These are phyloP conservation scores for Aphis gossypii DNA, from an alignment of 1,140 invertebrate genomes.

Conservation along the genomic window DNA sequence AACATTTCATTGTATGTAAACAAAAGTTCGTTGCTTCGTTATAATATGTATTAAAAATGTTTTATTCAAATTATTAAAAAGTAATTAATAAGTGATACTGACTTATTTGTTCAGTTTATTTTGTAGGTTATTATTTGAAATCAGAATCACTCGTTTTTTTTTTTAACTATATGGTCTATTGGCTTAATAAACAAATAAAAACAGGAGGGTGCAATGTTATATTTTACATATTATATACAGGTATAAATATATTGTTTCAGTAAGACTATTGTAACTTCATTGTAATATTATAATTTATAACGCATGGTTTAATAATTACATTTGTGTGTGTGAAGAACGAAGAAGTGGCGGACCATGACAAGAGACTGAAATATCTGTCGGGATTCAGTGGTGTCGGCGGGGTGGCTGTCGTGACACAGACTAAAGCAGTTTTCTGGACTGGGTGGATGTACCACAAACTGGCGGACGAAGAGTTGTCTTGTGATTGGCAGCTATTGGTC, in stretches of 20 bases:
- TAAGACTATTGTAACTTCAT: background rate
- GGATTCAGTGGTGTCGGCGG: slow-evolving; percentile 90
- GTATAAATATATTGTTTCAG: background rate
- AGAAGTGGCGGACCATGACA: slow-evolving; percentile 86
- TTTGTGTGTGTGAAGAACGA: slow-evolving; percentile 75
- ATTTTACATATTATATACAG: too few relatives aligned
- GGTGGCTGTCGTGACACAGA: slow-evolving; percentile 81
- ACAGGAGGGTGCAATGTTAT: too few relatives aligned
- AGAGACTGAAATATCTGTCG: slow-evolving; percentile 81
- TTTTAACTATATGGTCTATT: background rate
- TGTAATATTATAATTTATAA: background rate
- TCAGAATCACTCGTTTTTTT: background rate
- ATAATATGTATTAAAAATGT: background rate
- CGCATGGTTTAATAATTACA: background rate
- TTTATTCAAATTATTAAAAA: background rate
- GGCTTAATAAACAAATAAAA: too few relatives aligned
- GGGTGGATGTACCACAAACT: slow-evolving; percentile 89
- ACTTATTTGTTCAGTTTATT: background rate
- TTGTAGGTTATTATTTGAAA: background rate
- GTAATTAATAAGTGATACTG: background rate
- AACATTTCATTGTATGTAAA: background rate
- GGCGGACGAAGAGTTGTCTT: slow-evolving; percentile 78
- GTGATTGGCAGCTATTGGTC: slow-evolving; percentile 75
- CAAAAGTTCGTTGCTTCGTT: background rate
- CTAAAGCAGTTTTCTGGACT: slow-evolving; percentile 91